Base-by-base conservation (phyloP, 2,888 invertebrate species). In the Caradrina kadenii region DNA sequence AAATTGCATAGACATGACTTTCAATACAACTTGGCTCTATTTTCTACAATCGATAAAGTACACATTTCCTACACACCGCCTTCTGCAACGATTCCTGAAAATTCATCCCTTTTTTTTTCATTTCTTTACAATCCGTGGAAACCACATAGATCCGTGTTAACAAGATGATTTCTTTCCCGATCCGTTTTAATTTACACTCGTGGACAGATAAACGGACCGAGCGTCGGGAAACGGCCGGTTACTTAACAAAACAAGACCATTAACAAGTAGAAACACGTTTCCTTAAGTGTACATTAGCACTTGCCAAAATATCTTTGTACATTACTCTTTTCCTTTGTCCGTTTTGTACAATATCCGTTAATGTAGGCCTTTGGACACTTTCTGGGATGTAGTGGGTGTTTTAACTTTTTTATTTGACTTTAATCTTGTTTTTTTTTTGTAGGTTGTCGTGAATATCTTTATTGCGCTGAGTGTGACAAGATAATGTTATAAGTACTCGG, bases 221-320 rank as follows among this genome's bases (percentile, higher is more conserved):
- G 61, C 48, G 73, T 63, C 52, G 63, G 60, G 2, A 58, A 77
- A 73, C 35, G 48, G 74, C 74, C 54, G 69, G 77, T 78, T 74
- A 78, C 74, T 69, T 79, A 73, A 66, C 77, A 54, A 78, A 78
- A 74, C 77, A 79, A 58, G 69, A 50, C 77, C 79, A 78, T 78
- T 78, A 73, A 78, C 77, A 73, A 78, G 77, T 79, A 69, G 63
- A 66, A 76, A 78, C 77, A 78, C 77, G 77, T 78, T 78, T 78
- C 69, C 77, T 78, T 78, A 78, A 78, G 77, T 78, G 77, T 69
- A 69, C 77, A 78, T 73, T 78, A 79, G 77, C 78, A 73, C 65
- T 77, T 78, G 74, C 77, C 74, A 69, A 78, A 77, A 78, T 78
- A 78, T 78, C 74, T 66, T 73, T 52, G 63, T 63, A 63, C 79